Conservation (phyloP, 1,140 invertebrate genomes). For the Drosophila oshimai region DNA sequence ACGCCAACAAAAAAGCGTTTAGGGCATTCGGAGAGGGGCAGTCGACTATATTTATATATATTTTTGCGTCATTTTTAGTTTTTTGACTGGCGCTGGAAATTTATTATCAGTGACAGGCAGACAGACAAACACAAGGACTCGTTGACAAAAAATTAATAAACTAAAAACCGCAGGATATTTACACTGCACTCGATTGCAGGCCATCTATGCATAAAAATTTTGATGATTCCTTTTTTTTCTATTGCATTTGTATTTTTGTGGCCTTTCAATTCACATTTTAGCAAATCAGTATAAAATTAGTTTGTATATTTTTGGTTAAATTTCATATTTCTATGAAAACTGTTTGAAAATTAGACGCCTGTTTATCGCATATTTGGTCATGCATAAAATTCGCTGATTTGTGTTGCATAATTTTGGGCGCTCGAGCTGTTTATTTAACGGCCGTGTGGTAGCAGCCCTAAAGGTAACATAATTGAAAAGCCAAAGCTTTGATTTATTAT, state of each 20-base stretch:
- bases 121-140: constrained; percentile 31
- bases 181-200: constrained; percentile 61
- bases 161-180: constrained; percentile 78
- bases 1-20: constrained; percentile 44
- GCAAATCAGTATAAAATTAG: constrained; percentile 59
- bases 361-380: constrained; percentile 62
- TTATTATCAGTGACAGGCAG: constrained; percentile 75
- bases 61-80: constrained; percentile 15
- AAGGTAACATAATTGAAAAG: constrained; percentile 1
- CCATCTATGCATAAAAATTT: background rate
- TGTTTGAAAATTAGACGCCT: constrained; percentile 46
- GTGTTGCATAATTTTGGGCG: constrained; percentile 54
- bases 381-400: constrained; percentile 62
- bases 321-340: constrained; percentile 1
- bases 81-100: constrained; percentile 39
- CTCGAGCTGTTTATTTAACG: constrained; percentile 47
- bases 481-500: constrained; percentile 44
- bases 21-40: constrained; percentile 9
- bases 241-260: constrained; percentile 6
- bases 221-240: background rate
- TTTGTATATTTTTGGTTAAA: constrained; percentile 27
- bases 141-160: constrained; percentile 80
- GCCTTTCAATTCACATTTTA: constrained; percentile 21
- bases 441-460: constrained; percentile 1
- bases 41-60: background rate